Evolutionary conservation across 2,113 vertebrate species (phyloP).

Genomic region (Plecotus auritus): DNA sequence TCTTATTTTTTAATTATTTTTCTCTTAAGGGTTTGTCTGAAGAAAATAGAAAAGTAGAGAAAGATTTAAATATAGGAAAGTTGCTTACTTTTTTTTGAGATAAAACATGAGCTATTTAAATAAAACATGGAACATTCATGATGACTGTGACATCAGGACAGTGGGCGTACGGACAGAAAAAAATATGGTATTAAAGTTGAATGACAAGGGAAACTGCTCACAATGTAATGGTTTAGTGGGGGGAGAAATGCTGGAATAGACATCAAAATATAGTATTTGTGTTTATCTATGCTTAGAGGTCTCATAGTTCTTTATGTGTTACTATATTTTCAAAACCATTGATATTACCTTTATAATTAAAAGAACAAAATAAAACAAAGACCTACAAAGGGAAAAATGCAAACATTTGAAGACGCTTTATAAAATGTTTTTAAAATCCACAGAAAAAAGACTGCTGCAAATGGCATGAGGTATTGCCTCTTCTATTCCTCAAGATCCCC

Average conservation of each 20-base stretch:
- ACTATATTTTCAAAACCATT: neutral
- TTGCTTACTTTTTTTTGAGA: neutral
- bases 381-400: neutral
- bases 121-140: neutral
- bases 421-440: neutral
- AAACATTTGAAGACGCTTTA: constrained; percentile 1
- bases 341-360: neutral
- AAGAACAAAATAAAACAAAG: neutral
- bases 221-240: neutral
- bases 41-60: neutral
- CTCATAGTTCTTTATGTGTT: neutral
- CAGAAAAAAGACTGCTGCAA: neutral
- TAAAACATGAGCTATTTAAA: neutral
- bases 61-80: neutral
- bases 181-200: neutral
- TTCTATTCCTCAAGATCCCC: constrained; percentile 47
- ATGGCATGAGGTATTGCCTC: neutral
- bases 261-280: neutral
- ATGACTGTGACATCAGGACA: neutral
- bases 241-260: neutral
- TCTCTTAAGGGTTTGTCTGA: neutral
- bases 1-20: neutral
- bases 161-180: neutral
- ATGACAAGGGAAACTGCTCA: neutral
- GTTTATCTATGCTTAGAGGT: neutral